Evolutionary conservation across 2,113 vertebrate species (phyloP).

Genomic region (Rhinolophus sinicus): DNA sequence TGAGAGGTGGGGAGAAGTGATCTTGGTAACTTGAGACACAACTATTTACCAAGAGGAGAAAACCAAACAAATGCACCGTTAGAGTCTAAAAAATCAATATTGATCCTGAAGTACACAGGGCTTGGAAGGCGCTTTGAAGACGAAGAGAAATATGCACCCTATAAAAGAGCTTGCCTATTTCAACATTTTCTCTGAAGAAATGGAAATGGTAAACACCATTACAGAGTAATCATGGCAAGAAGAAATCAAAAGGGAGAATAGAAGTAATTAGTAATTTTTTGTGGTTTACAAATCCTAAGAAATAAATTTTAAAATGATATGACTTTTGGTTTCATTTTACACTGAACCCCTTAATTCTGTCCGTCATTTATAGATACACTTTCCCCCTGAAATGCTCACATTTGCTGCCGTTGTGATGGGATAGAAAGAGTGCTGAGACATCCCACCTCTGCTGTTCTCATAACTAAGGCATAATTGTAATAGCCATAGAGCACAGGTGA

Average conservation of each 20-base stretch:
- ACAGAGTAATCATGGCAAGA: not conserved
- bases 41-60: not conserved
- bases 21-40: not conserved
- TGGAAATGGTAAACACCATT: not conserved
- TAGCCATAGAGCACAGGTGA: not conserved
- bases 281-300: not conserved
- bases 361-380: not conserved
- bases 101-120: not conserved
- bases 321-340: not conserved
- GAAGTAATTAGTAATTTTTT: not conserved
- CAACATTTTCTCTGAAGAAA: not conserved
- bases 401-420: not conserved
- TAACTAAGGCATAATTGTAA: not conserved
- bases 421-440: not conserved
- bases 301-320: not conserved
- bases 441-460: not conserved
- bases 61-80: not conserved
- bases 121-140: not conserved
- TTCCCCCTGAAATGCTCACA: not conserved
- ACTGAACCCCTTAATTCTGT: not conserved
- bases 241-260: not conserved
- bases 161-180: not conserved
- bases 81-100: not conserved
- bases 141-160: not conserved
- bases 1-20: not conserved